Evolutionary conservation across 2,797 vertebrate species (phyloP), one percentile per base, ranked within the genome.

Genomic region (Xyrichtys novacula): DNA sequence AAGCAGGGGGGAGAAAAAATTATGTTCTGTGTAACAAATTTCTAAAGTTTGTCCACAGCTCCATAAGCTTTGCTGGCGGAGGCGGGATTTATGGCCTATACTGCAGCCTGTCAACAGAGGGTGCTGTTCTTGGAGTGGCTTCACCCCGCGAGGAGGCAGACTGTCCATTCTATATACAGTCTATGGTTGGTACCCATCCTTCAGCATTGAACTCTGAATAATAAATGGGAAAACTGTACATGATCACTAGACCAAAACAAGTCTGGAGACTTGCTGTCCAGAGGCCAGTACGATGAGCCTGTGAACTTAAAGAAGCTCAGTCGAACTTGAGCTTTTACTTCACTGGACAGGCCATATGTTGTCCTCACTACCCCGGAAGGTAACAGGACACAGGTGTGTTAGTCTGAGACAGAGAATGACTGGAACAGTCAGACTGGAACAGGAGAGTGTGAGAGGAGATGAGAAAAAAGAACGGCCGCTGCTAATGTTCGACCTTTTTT

Each of bases 301-400:
- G 43, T 56, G 55, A 44, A 47, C 20, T 63, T 25, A 65, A 44
- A 60, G 65, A 12, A 54, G 54, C 57, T 57, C 2, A 2, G 50
- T 47, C 32, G 12, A 57, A 72, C 65, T 29, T 20, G 36, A 63
- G 52, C 64, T 49, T 67, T 71, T 20, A 57, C 43, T 46, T 22
- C 2, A 25, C 40, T 43, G 25, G 63, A 74, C 63, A 22, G 7
- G 7, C 55, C 60, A 66, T 55, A 57, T 74, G 80, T 62, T 62
- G 43, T 56, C 36, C 34, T 65, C 74, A 71, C 58, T 57, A 61
- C 17, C 11, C 42, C 23, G 16, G 23, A 57, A 78, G 53, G 26
- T 43, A 71, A 73, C 43, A n/a, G 50, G 67, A 46, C 48, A 31
- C 71, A 81, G 57, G 61, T 73, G 75, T 50, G 38, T 55, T 71